A percentile compares a stretch with the other conserved stretches of the same genome.
These are phyloP conservation scores for Pyrochroa serraticornis DNA, from an alignment of 2,888 invertebrate genomes.

Conservation along the genomic window DNA sequence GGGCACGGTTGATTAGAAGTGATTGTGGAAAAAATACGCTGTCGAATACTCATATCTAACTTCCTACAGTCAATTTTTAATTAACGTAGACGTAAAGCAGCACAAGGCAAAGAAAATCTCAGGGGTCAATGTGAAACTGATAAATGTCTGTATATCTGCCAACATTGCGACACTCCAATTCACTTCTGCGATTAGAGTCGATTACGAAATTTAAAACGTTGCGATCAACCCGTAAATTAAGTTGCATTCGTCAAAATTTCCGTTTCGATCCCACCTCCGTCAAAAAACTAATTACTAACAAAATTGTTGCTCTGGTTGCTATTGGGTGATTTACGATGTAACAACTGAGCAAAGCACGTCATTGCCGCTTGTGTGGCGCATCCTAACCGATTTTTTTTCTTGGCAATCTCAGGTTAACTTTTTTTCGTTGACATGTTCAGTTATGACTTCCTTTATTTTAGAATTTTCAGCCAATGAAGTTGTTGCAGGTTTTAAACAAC, in stretches of 20 bases:
- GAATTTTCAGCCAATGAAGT: no score
- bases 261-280: no score
- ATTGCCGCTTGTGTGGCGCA: conserved; percentile 15
- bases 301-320: not conserved
- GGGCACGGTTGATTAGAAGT: not conserved
- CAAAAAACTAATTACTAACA: no score
- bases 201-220: no score
- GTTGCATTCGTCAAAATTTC: no score
- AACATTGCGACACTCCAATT: no score
- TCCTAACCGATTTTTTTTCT: conserved; percentile 10
- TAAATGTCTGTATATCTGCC: conserved; percentile 11
- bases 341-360: conserved; percentile 17
- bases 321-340: conserved; percentile 12
- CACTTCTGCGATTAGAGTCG: no score
- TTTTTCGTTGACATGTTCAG: conserved; percentile 18
- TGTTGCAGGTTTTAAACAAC: no score
- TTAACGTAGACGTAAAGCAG: conserved; percentile 3
- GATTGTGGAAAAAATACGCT: no score
- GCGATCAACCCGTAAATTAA: no score
- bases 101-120: conserved; percentile 16
- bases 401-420: conserved; percentile 17
- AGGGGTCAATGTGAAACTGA: conserved; percentile 14
- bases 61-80: conserved; percentile 10
- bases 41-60: not conserved
- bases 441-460: conserved; percentile 23